phyloP scores from a whole-genome alignment of 2,888 invertebrate species.

The Acleris cristana region DNA sequence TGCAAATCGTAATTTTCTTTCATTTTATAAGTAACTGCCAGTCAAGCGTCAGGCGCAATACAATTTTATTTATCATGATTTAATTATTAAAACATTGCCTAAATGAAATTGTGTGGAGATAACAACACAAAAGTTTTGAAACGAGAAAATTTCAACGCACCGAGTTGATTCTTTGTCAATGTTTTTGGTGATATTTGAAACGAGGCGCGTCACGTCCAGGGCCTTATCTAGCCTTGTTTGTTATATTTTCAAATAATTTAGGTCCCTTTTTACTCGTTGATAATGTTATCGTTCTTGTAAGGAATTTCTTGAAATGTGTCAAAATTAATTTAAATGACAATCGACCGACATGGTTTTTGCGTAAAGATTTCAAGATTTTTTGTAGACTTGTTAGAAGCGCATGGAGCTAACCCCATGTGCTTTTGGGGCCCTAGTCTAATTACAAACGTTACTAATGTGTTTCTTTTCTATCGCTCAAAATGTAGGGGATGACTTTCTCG shows the following conservation, averaged over 20 bases:
- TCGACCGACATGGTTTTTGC: too few species aligned
- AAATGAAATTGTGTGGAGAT: constrained; percentile 15
- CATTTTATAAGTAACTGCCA: constrained; percentile 7
- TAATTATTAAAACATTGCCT: constrained; percentile 7
- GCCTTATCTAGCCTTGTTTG: constrained; percentile 47
- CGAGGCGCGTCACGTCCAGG: constrained; percentile 46
- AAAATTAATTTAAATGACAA: too few species aligned
- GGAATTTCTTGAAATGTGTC: background rate
- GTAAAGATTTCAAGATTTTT: too few species aligned
- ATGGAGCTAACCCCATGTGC: too few species aligned
- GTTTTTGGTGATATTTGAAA: constrained; percentile 10
- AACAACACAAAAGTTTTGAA: constrained; percentile 12
- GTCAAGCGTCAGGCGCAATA: constrained; percentile 16
- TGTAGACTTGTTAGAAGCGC: too few species aligned
- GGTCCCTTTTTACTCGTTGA: constrained; percentile 2
- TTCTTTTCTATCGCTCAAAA: too few species aligned
- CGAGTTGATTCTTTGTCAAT: constrained; percentile 14
- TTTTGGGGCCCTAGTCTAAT: too few species aligned
- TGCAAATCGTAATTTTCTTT: constrained; percentile 1
- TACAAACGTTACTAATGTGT: too few species aligned
- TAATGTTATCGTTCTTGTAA: background rate
- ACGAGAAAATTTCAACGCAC: background rate
- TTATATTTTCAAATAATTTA: constrained; percentile 30
- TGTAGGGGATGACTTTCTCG: too few species aligned
- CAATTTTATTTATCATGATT: constrained; percentile 11